These are phyloP conservation scores for Unio pictorum DNA, from an alignment of 2,888 invertebrate genomes.

Conservation along the genomic window DNA sequence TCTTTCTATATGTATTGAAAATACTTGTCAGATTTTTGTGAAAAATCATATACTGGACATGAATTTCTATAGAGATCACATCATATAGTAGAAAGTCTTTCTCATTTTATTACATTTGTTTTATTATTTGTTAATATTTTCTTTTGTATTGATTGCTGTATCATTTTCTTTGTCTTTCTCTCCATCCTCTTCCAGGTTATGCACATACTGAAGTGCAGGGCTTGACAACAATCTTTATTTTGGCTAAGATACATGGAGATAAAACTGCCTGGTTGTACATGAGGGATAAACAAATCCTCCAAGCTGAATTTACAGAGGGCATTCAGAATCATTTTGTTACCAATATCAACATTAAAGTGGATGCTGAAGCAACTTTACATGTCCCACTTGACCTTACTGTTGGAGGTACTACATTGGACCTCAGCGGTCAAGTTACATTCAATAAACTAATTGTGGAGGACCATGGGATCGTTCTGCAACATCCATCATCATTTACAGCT, in stretches of 20 bases:
- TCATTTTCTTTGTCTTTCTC: neutral
- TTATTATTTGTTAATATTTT: no score
- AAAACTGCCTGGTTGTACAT: slow-evolving; percentile 49
- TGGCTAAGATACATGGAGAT: slow-evolving; percentile 45
- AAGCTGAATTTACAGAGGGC: slow-evolving; percentile 49
- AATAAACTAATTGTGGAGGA: slow-evolving; percentile 50
- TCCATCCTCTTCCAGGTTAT: slow-evolving; percentile 38
- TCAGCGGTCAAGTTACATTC: slow-evolving; percentile 51
- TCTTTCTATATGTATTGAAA: no score
- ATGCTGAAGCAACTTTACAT: slow-evolving; percentile 41
- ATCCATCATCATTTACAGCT: slow-evolving; percentile 44
- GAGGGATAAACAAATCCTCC: slow-evolving; percentile 38
- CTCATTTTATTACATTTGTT: no score
- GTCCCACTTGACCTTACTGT: slow-evolving; percentile 49
- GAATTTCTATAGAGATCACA: no score
- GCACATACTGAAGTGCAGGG: slow-evolving; percentile 37
- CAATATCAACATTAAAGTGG: slow-evolving; percentile 45
- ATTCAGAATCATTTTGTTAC: slow-evolving; percentile 34
- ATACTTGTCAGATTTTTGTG: no score
- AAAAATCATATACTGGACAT: no score
- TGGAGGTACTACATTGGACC: slow-evolving; percentile 39
- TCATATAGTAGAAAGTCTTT: no score
- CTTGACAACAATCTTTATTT: slow-evolving; percentile 23
- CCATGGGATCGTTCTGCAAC: slow-evolving; percentile 35
- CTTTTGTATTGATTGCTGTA: no score